These are phyloP conservation scores for Cherax destructor DNA, from an alignment of 1,140 invertebrate species.

Conservation along the genomic window DNA sequence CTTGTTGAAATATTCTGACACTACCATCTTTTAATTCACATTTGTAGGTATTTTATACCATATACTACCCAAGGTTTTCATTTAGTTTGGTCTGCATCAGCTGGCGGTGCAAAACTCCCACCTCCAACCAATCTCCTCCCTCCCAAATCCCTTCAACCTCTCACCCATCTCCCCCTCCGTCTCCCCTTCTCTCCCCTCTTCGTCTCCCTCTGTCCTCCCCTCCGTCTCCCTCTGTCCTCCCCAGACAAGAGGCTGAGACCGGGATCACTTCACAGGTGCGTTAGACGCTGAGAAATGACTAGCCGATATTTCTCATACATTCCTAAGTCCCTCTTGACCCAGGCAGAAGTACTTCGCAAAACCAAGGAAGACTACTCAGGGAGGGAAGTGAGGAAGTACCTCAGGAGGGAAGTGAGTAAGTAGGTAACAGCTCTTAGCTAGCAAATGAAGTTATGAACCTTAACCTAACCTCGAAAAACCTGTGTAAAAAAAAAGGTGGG, in stretches of 20 bases:
- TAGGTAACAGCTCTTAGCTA: no score
- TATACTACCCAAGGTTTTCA: no score
- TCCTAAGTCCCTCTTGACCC: neutral
- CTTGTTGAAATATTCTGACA: no score
- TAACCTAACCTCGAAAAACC: no score
- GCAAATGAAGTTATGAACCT: no score
- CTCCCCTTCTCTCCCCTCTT: neutral
- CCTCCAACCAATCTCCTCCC: neutral
- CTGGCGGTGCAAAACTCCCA: no score
- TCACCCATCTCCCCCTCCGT: neutral
- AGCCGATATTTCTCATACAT: neutral
- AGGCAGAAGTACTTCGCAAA: neutral
- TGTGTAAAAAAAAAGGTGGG: no score
- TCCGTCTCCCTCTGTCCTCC: neutral
- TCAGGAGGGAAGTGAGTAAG: neutral
- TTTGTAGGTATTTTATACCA: no score
- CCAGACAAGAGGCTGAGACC: neutral
- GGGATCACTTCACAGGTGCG: constrained; percentile 1
- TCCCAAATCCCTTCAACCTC: neutral
- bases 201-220: neutral
- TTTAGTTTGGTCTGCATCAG: no score
- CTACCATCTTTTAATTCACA: no score
- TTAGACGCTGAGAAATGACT: neutral
- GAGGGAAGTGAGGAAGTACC: neutral
- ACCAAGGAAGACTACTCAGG: neutral